Evolutionary conservation across 1,140 invertebrate genomes (phyloP).

Genomic region (Drosophila ficusphila): DNA sequence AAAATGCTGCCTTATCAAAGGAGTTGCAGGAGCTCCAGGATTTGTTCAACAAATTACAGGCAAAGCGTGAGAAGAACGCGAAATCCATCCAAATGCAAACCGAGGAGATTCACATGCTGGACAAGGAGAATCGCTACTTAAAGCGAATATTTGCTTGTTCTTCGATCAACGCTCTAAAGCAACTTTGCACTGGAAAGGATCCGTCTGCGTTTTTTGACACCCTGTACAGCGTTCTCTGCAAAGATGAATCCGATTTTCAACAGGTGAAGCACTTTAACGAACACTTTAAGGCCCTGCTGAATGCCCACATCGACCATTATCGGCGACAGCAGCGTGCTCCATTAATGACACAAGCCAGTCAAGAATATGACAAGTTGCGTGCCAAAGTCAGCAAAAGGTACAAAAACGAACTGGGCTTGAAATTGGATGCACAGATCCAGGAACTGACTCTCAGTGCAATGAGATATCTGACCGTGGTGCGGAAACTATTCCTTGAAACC

Average conservation of each 20-base stretch:
- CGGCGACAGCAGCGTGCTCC: background rate
- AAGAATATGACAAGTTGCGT: constrained; percentile 28
- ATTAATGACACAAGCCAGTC: constrained; percentile 14
- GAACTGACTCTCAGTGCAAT: constrained; percentile 28
- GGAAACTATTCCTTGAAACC: constrained; percentile 30
- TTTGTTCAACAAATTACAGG: background rate
- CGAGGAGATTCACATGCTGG: background rate
- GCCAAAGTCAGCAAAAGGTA: constrained; percentile 22
- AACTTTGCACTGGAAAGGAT: background rate
- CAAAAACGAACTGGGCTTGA: constrained; percentile 9
- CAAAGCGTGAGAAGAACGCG: background rate
- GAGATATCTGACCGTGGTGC: constrained; percentile 27
- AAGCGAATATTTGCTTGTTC: constrained; percentile 44
- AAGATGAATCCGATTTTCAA: constrained; percentile 1
- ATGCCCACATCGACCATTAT: constrained; percentile 6
- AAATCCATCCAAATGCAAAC: background rate
- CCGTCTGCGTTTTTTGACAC: constrained; percentile 24
- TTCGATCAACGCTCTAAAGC: constrained; percentile 20
- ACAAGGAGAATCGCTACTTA: constrained; percentile 25
- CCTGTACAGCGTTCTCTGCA: constrained; percentile 29
- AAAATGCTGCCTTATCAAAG: constrained; percentile 7
- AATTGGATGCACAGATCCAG: constrained; percentile 27
- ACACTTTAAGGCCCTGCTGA: constrained; percentile 15
- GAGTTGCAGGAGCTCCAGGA: constrained; percentile 23
- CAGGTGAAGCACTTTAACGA: constrained; percentile 22